Evolutionary conservation across 2,797 vertebrate species (phyloP), one percentile per base, ranked within the genome.

Genomic region (Mallotus villosus): DNA sequence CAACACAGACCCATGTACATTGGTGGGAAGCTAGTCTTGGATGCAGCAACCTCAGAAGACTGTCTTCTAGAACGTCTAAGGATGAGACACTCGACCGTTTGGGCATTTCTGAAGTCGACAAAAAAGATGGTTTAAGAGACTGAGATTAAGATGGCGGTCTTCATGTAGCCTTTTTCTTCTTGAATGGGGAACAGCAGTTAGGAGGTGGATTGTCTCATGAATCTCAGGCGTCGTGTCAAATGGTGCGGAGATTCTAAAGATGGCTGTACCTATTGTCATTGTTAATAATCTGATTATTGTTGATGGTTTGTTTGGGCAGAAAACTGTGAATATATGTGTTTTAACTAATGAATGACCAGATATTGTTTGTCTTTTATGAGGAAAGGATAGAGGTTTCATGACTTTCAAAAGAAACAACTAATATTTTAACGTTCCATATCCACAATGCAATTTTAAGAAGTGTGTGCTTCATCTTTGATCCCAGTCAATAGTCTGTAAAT

Each of bases 281-380:
- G 9, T 53, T 67, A 34, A 22, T 21, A 67, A 53, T 41, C 34
- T 4, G 32, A 12, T 53, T 67, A 27, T 51, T 67, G 41, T 67
- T 67, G 64, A 27, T 67, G 24, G 64, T n/a, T 67, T 63, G 49
- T 51, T 25, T 49, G 24, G 49, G 25, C 49, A 53, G 49, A 67
- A 66, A 66, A 67, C 65, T 67, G 46, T 67, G 46, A 67, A 67
- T 53, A 53, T 34, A 63, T 67, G 64, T 67, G 22, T 67, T 63
- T 67, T 29, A 67, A 67, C 22, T 51, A 49, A 19, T 25, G 17
- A 67, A 27, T 17, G 11, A 22, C n/a, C 46, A 14, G 21, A 17
- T 66, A 49, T 24, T n/a, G 46, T 66, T 51, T 51, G 65, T 67
- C 51, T 53, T 60, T 53, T 60, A 22, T 4, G 58, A 24, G 49